Evolutionary conservation across 1,140 invertebrate species (phyloP), one percentile per base, ranked within the genome.

Genomic region (Scaptomyza pallida): DNA sequence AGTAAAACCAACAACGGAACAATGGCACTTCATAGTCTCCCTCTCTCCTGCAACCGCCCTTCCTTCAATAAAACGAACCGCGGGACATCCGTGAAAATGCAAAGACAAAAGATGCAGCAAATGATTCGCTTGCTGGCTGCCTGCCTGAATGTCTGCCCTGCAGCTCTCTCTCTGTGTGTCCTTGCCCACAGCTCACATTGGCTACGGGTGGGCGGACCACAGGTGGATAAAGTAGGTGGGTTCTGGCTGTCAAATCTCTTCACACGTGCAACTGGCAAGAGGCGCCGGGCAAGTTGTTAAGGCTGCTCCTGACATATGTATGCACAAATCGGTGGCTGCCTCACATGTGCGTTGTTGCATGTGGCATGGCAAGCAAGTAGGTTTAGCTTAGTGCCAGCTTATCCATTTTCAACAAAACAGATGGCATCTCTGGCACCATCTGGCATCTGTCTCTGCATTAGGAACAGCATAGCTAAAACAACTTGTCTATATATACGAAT

Each of bases 231-330:
- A 19, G 54, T 9, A 8, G 8, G 8, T 2, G 48, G 26, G 16
- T 0, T 30, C 1, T 5, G 35, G 6, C 35, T 15, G 59, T 74
- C 64, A 81, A 81, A 81, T 82, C 74, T 73, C 60, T 60, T 74
- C 64, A 82, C 78, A 82, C 71, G 78, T 78, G 78, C 60, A 6
- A 8, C 45, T 47, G 33, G 33, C 23, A n/a, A n/a, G n/a, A n/a
- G 23, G 21, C 60, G 78, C 71, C 64, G 77, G 77, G 77, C 73
- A 76, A 81, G 67, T 80, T 80, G 78, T 81, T 82, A 82, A 78
- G 63, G 74, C 43, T 59, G 60, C 63, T 10, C 2, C 41, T 47
- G 47, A 40, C 41, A 56, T 26, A 21, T 47, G 10, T 47, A 47
- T 48, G 45, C 19, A 52, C 73, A 75, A 75, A 75, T 75, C 72